Evolutionary conservation across 1,140 invertebrate species (phyloP), one percentile per base, ranked within the genome.

Genomic region (Megathymus violae): DNA sequence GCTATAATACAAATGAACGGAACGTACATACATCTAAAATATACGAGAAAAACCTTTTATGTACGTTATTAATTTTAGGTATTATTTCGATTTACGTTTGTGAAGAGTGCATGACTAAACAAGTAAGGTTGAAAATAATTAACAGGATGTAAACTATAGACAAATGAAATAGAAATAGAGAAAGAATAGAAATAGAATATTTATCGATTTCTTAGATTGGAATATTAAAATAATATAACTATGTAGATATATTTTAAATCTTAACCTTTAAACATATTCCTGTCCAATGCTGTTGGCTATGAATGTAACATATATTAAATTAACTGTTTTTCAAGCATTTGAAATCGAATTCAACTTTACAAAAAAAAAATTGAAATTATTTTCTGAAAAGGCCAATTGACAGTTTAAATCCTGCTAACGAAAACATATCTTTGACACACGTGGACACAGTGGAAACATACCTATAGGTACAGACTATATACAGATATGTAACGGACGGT

Each of bases 391-490:
- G n/a, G 14, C 15, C 48, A 51, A 14, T 11, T 15, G 6, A 17
- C 17, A 59, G 41, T 47, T 17, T 40, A 60, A n/a, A 60, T 48
- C 43, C 31, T 36, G 38, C 36, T 50, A 47, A 59, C n/a, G 27
- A 22, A 44, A 51, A 17, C 10, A 58, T 10, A 27, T 11, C 15
- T 48, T 25, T 50, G 22, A 22, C 13, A 34, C 41, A 58, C 69
- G 66, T 61, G 44, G 71, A 76, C 78, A 87, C 81, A 84, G 81
- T 84, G 82, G 78, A 81, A 77, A 87, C 82, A 71, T 85, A 85
- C 82, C 82, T 87, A 89, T 84, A 64, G 76, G 81, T 80, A 76
- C 77, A 71, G 66, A 81, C 69, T 85, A 82, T 82, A 73, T 86
- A 85, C 78, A 82, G 34, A 48, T 63, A 67, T 60, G 48, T 62